Conservation (phyloP, 2,797 vertebrate genomes). For the Amblyopsis hoosieri region DNA sequence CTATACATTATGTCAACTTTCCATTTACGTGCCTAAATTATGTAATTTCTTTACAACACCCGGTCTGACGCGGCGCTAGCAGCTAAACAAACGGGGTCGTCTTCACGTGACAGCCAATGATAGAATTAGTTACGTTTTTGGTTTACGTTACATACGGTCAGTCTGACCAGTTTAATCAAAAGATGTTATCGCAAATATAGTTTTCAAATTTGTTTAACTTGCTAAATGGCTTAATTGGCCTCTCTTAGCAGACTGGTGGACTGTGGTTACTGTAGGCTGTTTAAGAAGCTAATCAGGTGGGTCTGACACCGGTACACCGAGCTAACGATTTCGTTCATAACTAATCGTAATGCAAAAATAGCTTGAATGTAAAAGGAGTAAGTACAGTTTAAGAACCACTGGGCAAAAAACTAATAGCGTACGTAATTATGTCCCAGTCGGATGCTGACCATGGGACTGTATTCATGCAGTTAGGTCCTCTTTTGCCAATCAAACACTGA, state of each 20-base stretch:
- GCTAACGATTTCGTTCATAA: slow-evolving; percentile 17
- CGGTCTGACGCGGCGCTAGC: slow-evolving; percentile 8
- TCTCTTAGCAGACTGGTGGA: not conserved
- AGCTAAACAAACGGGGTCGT: not conserved
- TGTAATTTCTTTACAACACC: not conserved
- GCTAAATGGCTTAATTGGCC: too few species aligned
- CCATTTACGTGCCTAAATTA: fast-evolving
- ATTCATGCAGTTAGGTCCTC: not conserved
- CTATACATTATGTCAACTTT: not conserved
- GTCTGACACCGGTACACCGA: slow-evolving; percentile 2
- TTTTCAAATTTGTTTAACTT: too few species aligned
- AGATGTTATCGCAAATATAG: too few species aligned
- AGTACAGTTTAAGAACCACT: not conserved
- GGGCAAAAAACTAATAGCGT: not conserved
- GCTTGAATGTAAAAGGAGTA: not conserved
- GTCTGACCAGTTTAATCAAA: not conserved
- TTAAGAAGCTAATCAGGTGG: slow-evolving; percentile 4
- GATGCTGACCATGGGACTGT: not conserved
- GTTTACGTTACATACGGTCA: not conserved
- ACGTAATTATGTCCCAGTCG: not conserved
- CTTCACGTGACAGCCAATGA: slow-evolving; percentile 24
- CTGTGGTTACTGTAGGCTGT: not conserved
- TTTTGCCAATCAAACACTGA: not conserved
- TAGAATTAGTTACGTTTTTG: slow-evolving; percentile 35
- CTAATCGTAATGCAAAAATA: slow-evolving; percentile 1